Base-by-base conservation (phyloP, 2,113 vertebrate genomes). In the Cephalopholis sonnerati region DNA sequence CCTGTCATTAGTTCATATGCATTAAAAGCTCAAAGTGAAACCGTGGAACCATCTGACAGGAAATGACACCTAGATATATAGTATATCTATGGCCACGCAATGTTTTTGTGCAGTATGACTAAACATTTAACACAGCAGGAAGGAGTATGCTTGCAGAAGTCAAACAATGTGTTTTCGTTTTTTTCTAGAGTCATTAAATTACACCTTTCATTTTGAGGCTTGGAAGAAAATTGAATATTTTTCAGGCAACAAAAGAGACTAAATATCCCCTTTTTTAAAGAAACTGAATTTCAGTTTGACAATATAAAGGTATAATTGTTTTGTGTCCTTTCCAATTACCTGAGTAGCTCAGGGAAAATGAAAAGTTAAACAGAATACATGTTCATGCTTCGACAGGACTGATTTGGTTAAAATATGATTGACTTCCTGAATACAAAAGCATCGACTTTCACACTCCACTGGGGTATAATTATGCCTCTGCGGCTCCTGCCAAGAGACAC, bases 331-430 rank as follows among this genome's bases (percentile, higher is more conserved):
- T 83, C 68, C 65, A 85, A 86, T 88, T 80, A 90, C 54, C 65
- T 71, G 39, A 85, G 62, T 9, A 54, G 81, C 70, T 79, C 54
- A 1, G 41, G 54, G 64, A 74, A 85, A 87, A 83, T 82, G 82
- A 53, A 76, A 69, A 62, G 27, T 74, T 79, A 24, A 67, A 63
- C 62, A 41, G 62, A 86, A 59, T 46, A 51, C 66, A 58, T 71
- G 73, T 64, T 77, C 69, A 65, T 84, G 61, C 79, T 83, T 70
- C 55, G 70, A 77, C 58, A 86, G 75, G 58, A 86, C 44, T 51
- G 61, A 79, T 89, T 91, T 75, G 61, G 77, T 85, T 84, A 81
- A 84, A 87, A 78, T 83, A 85, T 90, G 88, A 93, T 86, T 86
- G 87, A 91, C 88, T 85, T 85, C 64, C 73, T 77, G 51, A 78